Evolutionary conservation across 2,797 vertebrate genomes (phyloP).

Genomic region (Lophotriccus pileatus): DNA sequence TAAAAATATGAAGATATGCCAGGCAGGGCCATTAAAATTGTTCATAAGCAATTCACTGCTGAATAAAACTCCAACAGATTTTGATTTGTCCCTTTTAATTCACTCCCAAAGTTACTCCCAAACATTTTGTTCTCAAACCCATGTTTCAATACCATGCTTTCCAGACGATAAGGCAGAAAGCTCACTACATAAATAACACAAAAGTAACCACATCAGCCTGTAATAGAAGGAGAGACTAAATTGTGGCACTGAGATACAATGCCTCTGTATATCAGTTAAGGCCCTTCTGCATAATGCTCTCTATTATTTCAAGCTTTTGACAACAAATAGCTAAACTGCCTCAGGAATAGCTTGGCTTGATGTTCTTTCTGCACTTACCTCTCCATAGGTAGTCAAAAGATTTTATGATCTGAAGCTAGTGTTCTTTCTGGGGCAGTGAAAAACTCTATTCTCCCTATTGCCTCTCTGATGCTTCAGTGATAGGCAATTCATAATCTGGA

Average conservation of each 20-base stretch:
- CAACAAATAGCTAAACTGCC: background rate
- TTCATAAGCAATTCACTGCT: background rate
- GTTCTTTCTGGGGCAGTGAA: background rate
- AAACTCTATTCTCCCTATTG: background rate
- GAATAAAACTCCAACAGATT: background rate
- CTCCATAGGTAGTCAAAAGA: background rate
- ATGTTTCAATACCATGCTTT: background rate
- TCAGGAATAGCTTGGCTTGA: background rate
- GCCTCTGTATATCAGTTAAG: background rate
- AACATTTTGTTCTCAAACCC: background rate
- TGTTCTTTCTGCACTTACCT: constrained; percentile 19
- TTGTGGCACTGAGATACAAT: background rate
- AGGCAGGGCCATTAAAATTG: background rate
- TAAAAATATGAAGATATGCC: background rate
- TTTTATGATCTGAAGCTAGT: background rate
- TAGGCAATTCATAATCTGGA: background rate
- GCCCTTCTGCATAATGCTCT: background rate
- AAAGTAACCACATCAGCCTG: background rate
- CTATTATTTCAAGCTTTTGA: background rate
- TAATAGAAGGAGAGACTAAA: background rate
- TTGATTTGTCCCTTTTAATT: background rate
- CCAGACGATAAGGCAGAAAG: background rate
- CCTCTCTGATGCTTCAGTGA: background rate
- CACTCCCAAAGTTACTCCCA: background rate
- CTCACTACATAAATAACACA: background rate